These are phyloP conservation scores for Anthopleura sola DNA, from an alignment of 64 coral and sea anemone genomes.

Conservation along the genomic window DNA sequence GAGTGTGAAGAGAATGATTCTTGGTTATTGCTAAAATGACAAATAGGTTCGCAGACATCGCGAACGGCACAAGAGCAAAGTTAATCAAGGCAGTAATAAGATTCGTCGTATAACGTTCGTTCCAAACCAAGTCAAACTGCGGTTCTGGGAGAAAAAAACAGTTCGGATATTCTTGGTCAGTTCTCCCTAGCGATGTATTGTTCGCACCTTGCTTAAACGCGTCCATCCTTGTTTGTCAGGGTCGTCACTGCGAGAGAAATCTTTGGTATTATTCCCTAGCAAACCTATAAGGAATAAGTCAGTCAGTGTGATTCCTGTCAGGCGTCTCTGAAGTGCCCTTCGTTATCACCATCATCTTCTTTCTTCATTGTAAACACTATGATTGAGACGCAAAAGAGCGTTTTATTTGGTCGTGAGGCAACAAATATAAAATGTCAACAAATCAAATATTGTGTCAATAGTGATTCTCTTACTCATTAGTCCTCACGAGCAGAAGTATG, in stretches of 20 bases:
- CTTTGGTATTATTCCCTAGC: neutral
- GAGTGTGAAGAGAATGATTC: conserved; percentile 37
- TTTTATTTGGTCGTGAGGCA: neutral
- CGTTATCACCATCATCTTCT: neutral
- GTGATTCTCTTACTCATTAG: neutral
- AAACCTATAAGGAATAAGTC: too few species aligned
- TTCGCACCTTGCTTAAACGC: neutral
- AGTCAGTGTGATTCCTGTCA: neutral
- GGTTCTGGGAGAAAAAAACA: conserved; percentile 43
- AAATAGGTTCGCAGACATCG: conserved; percentile 42
- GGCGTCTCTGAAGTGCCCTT: neutral
- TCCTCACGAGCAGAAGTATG: neutral
- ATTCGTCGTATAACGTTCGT: conserved; percentile 29
- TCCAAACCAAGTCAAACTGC: neutral
- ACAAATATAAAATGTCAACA: conserved; percentile 2
- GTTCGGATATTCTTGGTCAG: neutral
- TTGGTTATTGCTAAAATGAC: conserved; percentile 38
- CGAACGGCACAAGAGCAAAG: conserved; percentile 37
- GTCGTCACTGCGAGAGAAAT: neutral
- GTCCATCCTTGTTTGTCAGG: neutral
- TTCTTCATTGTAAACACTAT: neutral
- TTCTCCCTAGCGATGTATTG: neutral
- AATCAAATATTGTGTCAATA: neutral
- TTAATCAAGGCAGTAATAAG: conserved; percentile 72
- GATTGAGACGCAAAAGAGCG: neutral